Percentiles rank a stretch among this genome's conserved stretches.
These are phyloP conservation scores for Cyanocitta stelleri DNA, from an alignment of 2,113 vertebrate species.

Conservation along the genomic window DNA sequence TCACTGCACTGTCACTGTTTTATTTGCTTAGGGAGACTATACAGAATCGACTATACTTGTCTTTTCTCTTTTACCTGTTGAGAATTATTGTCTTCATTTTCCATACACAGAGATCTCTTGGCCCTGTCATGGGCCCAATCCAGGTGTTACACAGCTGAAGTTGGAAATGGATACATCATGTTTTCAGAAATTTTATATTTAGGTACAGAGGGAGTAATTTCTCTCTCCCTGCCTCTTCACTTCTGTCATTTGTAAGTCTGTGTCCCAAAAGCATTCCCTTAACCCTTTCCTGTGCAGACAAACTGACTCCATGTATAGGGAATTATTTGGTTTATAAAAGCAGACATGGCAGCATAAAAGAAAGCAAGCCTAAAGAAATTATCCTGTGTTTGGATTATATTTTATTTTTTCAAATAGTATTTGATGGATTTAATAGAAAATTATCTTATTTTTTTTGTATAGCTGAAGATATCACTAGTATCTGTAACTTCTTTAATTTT, in stretches of 20 bases:
- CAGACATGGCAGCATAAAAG: background rate
- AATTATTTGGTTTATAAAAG: background rate
- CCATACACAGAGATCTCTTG: background rate
- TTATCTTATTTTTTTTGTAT: background rate
- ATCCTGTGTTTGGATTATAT: background rate
- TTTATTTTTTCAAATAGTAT: background rate
- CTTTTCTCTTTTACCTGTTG: background rate
- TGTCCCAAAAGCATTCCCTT: background rate
- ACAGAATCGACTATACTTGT: background rate
- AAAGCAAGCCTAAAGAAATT: background rate
- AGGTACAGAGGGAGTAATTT: background rate
- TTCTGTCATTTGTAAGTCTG: background rate
- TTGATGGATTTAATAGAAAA: background rate
- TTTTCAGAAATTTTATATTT: background rate
- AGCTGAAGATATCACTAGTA: background rate
- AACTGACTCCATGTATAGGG: background rate
- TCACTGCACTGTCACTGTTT: background rate
- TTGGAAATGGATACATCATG: background rate
- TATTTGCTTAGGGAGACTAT: background rate
- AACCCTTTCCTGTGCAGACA: background rate
- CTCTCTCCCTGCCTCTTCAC: background rate
- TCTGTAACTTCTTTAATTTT: background rate
- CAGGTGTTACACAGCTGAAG: background rate
- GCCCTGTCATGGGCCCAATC: background rate
- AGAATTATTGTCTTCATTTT: background rate